A percentile compares a stretch with the other conserved stretches of the same genome.
Evolutionary conservation across 2,797 vertebrate genomes (phyloP).

Genomic region (Aratinga solstitialis): DNA sequence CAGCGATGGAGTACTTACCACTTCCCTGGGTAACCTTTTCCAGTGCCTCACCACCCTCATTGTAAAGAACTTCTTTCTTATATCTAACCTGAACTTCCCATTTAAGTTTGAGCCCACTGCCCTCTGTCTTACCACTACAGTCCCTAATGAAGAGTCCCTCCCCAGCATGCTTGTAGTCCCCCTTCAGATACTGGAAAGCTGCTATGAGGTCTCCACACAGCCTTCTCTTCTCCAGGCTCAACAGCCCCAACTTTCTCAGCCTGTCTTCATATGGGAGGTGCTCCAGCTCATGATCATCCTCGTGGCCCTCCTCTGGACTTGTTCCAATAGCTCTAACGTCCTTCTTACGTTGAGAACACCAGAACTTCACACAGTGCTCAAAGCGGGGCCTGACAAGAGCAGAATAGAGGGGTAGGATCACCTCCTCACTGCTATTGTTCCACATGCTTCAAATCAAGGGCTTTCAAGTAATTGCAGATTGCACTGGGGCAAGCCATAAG

Average conservation of each 20-base stretch:
- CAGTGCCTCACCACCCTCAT: neutral
- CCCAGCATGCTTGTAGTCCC: no score
- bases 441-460: neutral
- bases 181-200: no score
- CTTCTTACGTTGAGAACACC: neutral
- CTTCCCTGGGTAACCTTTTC: neutral
- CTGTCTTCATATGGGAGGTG: no score
- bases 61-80: neutral
- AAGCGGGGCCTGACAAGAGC: neutral
- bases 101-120: no score
- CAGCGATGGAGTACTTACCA: neutral
- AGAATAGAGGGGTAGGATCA: neutral
- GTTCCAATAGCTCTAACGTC: neutral
- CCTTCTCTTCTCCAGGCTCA: no score
- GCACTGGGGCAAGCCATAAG: neutral
- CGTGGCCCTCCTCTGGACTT: neutral
- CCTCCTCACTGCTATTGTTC: neutral
- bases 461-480: neutral
- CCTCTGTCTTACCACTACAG: neutral
- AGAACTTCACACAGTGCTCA: neutral
- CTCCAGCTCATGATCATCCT: neutral
- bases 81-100: neutral
- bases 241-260: no score
- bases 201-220: no score
- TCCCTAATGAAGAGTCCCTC: neutral